Evolutionary conservation across 1,140 invertebrate species (phyloP), one percentile per base, ranked within the genome.

Genomic region (Lysiphlebus fabarum): DNA sequence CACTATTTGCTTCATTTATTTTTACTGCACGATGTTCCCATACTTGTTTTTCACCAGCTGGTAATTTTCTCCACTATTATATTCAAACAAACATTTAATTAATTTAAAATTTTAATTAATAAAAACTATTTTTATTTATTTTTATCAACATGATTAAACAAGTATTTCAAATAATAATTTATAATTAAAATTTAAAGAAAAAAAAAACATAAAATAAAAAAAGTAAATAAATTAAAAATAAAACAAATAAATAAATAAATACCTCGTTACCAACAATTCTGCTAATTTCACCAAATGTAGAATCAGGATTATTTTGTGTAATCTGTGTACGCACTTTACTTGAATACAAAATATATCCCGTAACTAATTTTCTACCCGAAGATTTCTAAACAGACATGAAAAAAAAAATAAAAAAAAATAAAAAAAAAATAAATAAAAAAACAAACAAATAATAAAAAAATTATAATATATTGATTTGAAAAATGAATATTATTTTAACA

Each of bases 311-410:
- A 71, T 92, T 90, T 86, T 69, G 89, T 81, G 74, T 93, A 86
- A 74, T 95, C 86, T 70, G 84, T 78, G 87, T 96, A 83, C 97
- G 84, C 41, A 97, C 89, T 82, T 99, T 97, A 75, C 95, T 91
- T 11, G 97, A 97, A 83, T 98, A 99, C 33, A 99, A 84, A 71
- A 99, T 99, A 80, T 99, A 99, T 9, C 96, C 96, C 68, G 95
- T 97, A 61, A 98, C 91, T 64, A 96, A 84, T 83, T 95, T 95
- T 77, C 91, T 91, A 65, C 86, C 86, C 65, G 82, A 82, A 72
- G 87, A 82, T 82, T 93, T 92, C 83, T 87, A 78, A 80, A 79
- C 74, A 79, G 73, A 38, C 11, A 78, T 74, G 69, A 77, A 70
- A 47, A 54, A 77, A 69, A 76, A 61, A 75, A 75, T 74, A 72